phyloP scores from a whole-genome alignment of 2,888 invertebrate genomes.

The Auanema freiburgensis region DNA sequence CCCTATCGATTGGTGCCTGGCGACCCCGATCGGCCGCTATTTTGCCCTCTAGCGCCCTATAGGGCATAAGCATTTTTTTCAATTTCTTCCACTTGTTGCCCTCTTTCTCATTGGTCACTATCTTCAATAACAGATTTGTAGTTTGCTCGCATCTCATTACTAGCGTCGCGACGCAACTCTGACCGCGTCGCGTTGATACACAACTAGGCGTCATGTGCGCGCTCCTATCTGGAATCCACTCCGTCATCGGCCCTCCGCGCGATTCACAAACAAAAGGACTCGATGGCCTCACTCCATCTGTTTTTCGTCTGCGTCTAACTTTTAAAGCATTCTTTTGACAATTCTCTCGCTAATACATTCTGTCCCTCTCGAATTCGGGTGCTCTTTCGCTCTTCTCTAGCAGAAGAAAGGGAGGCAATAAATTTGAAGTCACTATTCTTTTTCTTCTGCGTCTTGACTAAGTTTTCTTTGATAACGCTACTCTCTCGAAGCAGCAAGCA shows the following conservation, averaged over 20 bases:
- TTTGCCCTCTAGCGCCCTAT: background rate
- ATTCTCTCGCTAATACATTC: slow-evolving; percentile 10
- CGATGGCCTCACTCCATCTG: slow-evolving; percentile 15
- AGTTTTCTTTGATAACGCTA: too few species aligned
- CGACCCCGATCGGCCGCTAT: slow-evolving; percentile 14
- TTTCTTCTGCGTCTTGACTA: slow-evolving; percentile 14
- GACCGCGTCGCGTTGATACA: slow-evolving; percentile 19
- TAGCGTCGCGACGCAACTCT: slow-evolving; percentile 14
- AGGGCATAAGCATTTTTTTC: background rate
- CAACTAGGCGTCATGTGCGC: slow-evolving; percentile 17
- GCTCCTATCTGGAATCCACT: slow-evolving; percentile 13
- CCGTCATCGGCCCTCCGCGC: slow-evolving; percentile 14
- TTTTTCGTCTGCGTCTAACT: slow-evolving; percentile 14
- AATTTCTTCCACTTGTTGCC: background rate
- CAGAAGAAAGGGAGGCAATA: slow-evolving; percentile 22
- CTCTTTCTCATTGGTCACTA: slow-evolving; percentile 16
- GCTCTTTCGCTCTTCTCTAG: background rate
- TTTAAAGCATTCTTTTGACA: background rate
- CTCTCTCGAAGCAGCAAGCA: slow-evolving; percentile 9
- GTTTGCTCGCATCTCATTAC: slow-evolving; percentile 28
- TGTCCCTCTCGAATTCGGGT: background rate
- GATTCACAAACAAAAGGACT: slow-evolving; percentile 20
- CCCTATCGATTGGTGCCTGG: slow-evolving; percentile 14
- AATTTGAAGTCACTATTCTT: slow-evolving; percentile 23
- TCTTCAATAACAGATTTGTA: slow-evolving; percentile 30